Evolutionary conservation across 2,113 vertebrate genomes (phyloP).

Genomic region (Sarotherodon lohbergeri): DNA sequence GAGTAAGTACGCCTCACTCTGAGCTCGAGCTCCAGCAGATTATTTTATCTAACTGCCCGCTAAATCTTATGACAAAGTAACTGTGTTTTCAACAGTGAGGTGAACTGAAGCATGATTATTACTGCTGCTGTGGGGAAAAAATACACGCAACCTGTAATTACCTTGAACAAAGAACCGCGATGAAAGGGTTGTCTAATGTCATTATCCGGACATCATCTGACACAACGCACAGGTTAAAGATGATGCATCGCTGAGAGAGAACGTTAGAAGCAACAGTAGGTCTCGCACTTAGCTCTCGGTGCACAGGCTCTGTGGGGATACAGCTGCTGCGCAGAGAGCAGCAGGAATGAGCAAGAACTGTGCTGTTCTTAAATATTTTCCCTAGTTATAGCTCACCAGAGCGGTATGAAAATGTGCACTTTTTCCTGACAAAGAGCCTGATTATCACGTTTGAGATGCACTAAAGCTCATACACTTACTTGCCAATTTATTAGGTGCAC

Average conservation of each 20-base stretch:
- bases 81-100: not conserved
- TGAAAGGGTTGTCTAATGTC: not conserved
- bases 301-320: not conserved
- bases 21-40: not conserved
- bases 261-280: not conserved
- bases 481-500: not conserved
- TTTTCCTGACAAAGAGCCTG: not conserved
- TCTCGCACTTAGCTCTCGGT: not conserved
- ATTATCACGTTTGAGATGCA: not conserved
- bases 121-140: not conserved
- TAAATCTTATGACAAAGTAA: not conserved
- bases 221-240: not conserved
- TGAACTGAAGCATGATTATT: not conserved
- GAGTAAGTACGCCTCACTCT: not conserved
- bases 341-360: not conserved
- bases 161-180: not conserved
- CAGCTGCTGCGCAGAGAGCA: not conserved
- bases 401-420: not conserved
- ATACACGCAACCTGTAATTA: not conserved
- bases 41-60: not conserved
- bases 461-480: not conserved
- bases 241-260: not conserved
- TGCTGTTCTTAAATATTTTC: not conserved
- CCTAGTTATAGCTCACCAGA: not conserved
- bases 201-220: not conserved